These are phyloP conservation scores for Helicoverpa assulta DNA, from an alignment of 2,888 invertebrate genomes.

Conservation along the genomic window DNA sequence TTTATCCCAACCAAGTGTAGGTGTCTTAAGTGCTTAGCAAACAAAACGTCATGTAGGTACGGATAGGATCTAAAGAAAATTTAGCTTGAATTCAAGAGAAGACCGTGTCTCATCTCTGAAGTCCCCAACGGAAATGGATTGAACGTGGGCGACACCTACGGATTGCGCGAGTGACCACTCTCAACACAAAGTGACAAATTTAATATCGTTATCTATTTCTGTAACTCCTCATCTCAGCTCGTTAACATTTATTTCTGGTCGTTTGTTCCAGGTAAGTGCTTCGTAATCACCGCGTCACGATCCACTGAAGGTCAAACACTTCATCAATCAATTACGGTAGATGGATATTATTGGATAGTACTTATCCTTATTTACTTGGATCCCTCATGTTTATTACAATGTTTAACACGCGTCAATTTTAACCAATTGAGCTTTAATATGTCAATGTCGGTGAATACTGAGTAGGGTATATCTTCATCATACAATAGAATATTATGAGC, in stretches of 20 bases:
- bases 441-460: conserved; percentile 58
- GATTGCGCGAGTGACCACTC: conserved; percentile 79
- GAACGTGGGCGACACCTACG: conserved; percentile 86
- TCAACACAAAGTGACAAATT: conserved; percentile 78
- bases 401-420: conserved; percentile 55
- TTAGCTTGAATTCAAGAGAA: conserved; percentile 69
- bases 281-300: conserved; percentile 61
- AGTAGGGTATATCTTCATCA: conserved; percentile 53
- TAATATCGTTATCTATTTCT: conserved; percentile 81
- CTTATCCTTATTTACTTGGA: conserved; percentile 45
- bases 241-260: conserved; percentile 67
- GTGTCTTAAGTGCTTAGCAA: conserved; percentile 24
- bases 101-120: conserved; percentile 73
- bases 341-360: conserved; percentile 33
- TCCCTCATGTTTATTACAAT: conserved; percentile 54
- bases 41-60: conserved; percentile 21
- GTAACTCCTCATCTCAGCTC: conserved; percentile 65
- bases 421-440: conserved; percentile 58
- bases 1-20: conserved; percentile 25
- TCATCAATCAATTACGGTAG: conserved; percentile 59
- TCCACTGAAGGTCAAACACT: conserved; percentile 64
- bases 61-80: conserved; percentile 64
- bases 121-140: conserved; percentile 81
- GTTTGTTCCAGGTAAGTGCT: conserved; percentile 77
- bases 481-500: conserved; percentile 55